Base-by-base conservation (phyloP, 2,888 invertebrate genomes). In the Pegoplata infirma region DNA sequence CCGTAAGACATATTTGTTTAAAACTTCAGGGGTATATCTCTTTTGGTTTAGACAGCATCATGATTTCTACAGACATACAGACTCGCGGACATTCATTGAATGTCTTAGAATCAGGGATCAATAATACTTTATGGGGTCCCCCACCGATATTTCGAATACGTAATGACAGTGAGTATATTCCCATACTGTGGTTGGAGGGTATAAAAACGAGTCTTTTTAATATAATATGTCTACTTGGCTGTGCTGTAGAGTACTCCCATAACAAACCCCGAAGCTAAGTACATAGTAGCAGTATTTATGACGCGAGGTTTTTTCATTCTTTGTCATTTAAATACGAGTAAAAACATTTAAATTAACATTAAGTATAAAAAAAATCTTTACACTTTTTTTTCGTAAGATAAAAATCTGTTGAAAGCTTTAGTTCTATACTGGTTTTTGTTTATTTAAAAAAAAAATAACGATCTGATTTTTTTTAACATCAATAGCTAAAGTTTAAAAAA, bases 311-410 rank as follows among this genome's bases (percentile, higher is more conserved):
- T 12, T 12, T 56, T 36, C 16, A n/a, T n/a, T n/a, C 14, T 56
- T 64, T 44, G 23, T 66, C 40, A 40, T 66, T 53, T 40, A 44
- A 44, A 40, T n/a, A 58, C 14, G 16, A 56, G 14, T 47, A 46
- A 36, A 67, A 14, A 56, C 14, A 53, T 66, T 66, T 66, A 56
- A 67, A 67, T 55, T 44, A 58, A 36, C 56, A 67, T 67, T 44
- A 56, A 67, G 12, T 46, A n/a, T 53, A n/a, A n/a, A 55, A 46
- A 19, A 46, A 25, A 17, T 55, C 16, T 17, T 19, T 55, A 25
- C 46, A 55, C 14, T 67, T 25, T 32, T 19, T 4, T 44, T 16
- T 17, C 28, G 5, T n/a, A 21, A 40, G 46, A 67, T 67, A 56
- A 53, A 40, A 44, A 53, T 53, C 44, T 67, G 21, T 55, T 46